A percentile compares a stretch with the other conserved stretches of the same genome.
phyloP scores from a whole-genome alignment of 2,888 invertebrate genomes.

The Sarcophaga rosellei region DNA sequence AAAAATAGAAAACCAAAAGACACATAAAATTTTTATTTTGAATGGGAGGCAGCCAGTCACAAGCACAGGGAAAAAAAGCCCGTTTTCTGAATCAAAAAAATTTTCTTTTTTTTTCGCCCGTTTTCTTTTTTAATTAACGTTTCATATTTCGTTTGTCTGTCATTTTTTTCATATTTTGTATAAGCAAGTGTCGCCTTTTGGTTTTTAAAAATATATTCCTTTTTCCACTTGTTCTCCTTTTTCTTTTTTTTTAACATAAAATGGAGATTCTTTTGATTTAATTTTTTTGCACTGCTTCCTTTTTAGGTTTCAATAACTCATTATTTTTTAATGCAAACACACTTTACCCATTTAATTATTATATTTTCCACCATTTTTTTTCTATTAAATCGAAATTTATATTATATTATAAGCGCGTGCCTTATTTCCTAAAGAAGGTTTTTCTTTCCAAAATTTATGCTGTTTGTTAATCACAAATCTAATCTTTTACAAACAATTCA shows the following conservation, averaged over 20 bases:
- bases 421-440: not conserved
- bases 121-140: slow-evolving; percentile 43
- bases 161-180: not conserved
- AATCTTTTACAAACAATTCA: slow-evolving; percentile 45
- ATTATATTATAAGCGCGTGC: slow-evolving; percentile 34
- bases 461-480: slow-evolving; percentile 3
- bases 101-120: slow-evolving; percentile 26
- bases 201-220: not conserved
- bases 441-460: not conserved
- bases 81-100: slow-evolving; percentile 16
- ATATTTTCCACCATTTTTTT: not conserved
- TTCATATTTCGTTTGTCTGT: slow-evolving; percentile 51
- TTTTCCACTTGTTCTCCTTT: not conserved
- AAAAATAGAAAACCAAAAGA: slow-evolving; percentile 5
- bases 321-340: too few relatives aligned
- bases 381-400: not conserved
- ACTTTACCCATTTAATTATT: slow-evolving; percentile 10
- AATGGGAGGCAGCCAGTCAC: slow-evolving; percentile 1
- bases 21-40: slow-evolving; percentile 34
- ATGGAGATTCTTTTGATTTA: slow-evolving; percentile 31
- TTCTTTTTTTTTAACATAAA: slow-evolving; percentile 21
- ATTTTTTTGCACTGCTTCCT: not conserved
- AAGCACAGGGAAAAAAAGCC: slow-evolving; percentile 29
- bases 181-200: slow-evolving; percentile 15
- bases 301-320: not conserved